phyloP scores from a whole-genome alignment of 2,113 vertebrate species.

The Catharus bicknelli region DNA sequence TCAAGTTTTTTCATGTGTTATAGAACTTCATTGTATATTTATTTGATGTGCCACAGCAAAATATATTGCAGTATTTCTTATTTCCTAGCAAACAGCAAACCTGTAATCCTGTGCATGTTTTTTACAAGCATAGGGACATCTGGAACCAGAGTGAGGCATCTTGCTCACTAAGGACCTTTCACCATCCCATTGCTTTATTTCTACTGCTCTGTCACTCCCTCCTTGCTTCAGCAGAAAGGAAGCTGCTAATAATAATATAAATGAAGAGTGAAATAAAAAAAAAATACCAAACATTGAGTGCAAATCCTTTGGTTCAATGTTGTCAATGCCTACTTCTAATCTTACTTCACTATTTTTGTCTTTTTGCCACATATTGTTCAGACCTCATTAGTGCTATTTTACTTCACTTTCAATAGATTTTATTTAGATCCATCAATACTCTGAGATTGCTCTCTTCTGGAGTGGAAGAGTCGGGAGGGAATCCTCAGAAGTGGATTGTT shows the following conservation, averaged over 20 bases:
- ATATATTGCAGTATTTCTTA: neutral
- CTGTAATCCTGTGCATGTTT: neutral
- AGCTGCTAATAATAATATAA: neutral
- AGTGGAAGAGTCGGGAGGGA: neutral
- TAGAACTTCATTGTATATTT: neutral
- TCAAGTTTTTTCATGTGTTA: neutral
- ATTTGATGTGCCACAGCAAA: neutral
- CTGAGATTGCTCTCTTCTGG: constrained; percentile 1
- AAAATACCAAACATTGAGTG: neutral
- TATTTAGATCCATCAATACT: constrained; percentile 26
- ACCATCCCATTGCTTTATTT: neutral
- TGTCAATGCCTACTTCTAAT: neutral
- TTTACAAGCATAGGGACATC: neutral
- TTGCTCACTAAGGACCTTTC: neutral
- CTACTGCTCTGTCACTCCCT: neutral
- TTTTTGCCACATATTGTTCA: neutral
- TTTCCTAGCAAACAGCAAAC: neutral
- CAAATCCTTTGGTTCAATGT: neutral
- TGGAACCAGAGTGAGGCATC: neutral
- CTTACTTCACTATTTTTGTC: neutral
- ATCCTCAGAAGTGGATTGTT: neutral
- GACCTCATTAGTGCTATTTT: constrained; percentile 17
- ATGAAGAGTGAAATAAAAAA: neutral
- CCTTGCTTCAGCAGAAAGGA: neutral
- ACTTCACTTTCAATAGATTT: constrained; percentile 42